Evolutionary conservation across 2,113 vertebrate genomes (phyloP).

Genomic region (Trochalopteron elliotii): DNA sequence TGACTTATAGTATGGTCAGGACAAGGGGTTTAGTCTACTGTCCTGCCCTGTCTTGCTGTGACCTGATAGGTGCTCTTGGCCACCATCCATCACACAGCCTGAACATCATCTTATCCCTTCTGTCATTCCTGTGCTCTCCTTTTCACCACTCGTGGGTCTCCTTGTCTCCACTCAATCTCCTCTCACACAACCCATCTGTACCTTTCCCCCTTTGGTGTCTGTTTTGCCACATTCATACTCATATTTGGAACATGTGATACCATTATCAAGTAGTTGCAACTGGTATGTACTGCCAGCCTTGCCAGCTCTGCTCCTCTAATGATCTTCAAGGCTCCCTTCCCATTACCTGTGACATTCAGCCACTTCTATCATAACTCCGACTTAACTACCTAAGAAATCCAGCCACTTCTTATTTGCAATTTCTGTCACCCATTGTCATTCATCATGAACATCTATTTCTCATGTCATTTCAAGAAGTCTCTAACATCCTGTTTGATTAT

Average conservation of each 20-base stretch:
- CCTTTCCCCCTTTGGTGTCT: neutral
- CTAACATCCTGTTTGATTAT: neutral
- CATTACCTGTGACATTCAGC: neutral
- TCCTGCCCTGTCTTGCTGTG: fast-evolving
- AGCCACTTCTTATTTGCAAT: neutral
- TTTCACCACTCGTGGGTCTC: neutral
- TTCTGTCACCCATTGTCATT: neutral
- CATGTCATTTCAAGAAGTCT: neutral
- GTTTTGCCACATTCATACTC: neutral
- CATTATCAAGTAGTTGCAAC: neutral
- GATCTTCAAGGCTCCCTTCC: neutral
- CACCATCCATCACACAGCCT: neutral
- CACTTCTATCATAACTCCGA: neutral
- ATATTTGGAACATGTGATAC: neutral
- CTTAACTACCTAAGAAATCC: neutral
- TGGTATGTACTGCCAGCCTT: neutral
- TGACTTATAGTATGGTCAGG: neutral
- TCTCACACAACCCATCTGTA: neutral
- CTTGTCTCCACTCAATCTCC: neutral
- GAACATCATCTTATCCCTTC: neutral
- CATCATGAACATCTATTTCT: neutral
- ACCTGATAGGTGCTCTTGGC: neutral
- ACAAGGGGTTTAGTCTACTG: neutral
- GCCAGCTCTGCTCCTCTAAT: neutral
- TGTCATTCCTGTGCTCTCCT: neutral